Evolutionary conservation across 2,888 invertebrate genomes (phyloP), one percentile per base, ranked within the genome.

Genomic region (Athalia rosae): DNA sequence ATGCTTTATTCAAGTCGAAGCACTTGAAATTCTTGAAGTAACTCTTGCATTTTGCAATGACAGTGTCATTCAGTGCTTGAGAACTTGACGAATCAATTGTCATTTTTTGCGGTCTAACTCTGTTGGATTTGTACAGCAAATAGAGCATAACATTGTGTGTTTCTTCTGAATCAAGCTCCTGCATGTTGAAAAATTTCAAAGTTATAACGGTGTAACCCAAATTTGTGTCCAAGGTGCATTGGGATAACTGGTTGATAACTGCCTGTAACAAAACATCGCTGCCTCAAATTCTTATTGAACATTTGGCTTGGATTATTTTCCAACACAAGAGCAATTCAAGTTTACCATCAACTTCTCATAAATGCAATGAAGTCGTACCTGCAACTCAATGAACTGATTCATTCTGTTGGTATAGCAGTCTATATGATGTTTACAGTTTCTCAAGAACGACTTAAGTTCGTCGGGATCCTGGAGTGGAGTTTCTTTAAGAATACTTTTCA

Each of bases 341-440:
- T 28, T 28, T 28, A 28, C 0, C 28, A 28, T 1, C 28, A 28
- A 28, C 1, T 28, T 28, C 28, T 28, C 28, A 28, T 28, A 2
- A 28, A 28, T 28, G 28, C 28, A 28, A 28, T 28, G 28, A 28
- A 28, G 28, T 78, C 28, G 15, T 76, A 83, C 83, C 84, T 81
- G 80, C 7, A 87, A 76, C 15, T 62, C 58, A 8, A 79, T n/a
- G 43, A 79, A 85, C 45, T 87, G 83, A 58, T 80, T 41, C 7
- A 78, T 78, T 58, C 86, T 80, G 3, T 74, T 11, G 0, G 15
- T 47, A 58, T 84, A 83, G 69, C 84, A 84, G 9, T 84, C 78
- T 3, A 84, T 63, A n/a, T 82, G 73, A 4, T 81, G 79, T 59
- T 83, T 84, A 47, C 83, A 86, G 64, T 76, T 82, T 67, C 47